phyloP scores from a whole-genome alignment of 1,140 invertebrate genomes.

The Lucilia sericata region DNA sequence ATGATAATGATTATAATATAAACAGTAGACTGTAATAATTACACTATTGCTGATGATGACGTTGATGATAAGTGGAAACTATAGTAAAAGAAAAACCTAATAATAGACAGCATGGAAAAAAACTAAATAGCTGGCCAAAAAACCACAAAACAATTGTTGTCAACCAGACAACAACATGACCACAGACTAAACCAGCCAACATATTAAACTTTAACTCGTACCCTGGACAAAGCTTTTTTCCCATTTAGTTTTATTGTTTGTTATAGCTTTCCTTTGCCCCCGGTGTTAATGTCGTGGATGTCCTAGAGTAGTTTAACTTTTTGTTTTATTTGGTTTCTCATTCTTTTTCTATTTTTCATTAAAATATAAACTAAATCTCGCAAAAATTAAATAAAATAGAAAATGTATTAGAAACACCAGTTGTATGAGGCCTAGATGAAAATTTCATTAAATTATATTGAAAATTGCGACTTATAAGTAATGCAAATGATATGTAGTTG shows the following conservation, averaged over 20 bases:
- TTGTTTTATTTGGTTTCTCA: too few species aligned
- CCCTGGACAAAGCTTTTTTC: not conserved
- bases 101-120: not conserved
- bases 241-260: not conserved
- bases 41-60: not conserved
- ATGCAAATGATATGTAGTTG: too few species aligned
- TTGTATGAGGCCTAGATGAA: too few species aligned
- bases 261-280: not conserved
- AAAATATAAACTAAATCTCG: too few species aligned
- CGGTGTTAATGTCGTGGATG: not conserved
- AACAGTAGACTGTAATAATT: not conserved
- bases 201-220: not conserved
- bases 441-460: too few species aligned
- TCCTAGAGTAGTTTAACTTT: not conserved
- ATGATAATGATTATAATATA: not conserved
- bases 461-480: too few species aligned
- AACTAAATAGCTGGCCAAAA: not conserved
- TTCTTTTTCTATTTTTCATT: too few species aligned
- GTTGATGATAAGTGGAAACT: not conserved
- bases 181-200: slow-evolving; percentile 28
- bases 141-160: slow-evolving; percentile 42
- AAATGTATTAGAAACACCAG: too few species aligned
- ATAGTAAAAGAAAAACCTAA: not conserved
- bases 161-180: slow-evolving; percentile 39
- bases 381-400: too few species aligned